Evolutionary conservation across 1,140 invertebrate species (phyloP).

Genomic region (Bacillus rossius): DNA sequence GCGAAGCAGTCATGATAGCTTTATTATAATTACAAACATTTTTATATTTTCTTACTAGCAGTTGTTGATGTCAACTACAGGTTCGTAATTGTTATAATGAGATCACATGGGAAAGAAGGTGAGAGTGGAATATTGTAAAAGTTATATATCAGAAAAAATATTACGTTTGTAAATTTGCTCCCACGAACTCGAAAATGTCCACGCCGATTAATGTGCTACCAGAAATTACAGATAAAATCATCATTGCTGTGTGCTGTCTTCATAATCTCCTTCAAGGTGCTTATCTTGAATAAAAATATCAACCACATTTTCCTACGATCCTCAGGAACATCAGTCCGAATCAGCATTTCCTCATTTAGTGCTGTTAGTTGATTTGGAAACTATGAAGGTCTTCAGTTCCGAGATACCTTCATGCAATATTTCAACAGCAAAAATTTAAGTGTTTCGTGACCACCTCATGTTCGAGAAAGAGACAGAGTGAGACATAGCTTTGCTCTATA

Average conservation of each 20-base stretch:
- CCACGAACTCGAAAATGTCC: slow-evolving; percentile 18
- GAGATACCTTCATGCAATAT: slow-evolving; percentile 8
- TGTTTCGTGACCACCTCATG: neutral
- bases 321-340: no score
- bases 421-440: neutral
- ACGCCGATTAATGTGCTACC: no score
- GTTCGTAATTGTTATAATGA: slow-evolving; percentile 37
- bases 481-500: no score
- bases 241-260: no score
- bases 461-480: no score
- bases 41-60: slow-evolving; percentile 34
- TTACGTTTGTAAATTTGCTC: no score
- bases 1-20: slow-evolving; percentile 29
- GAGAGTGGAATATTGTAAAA: slow-evolving; percentile 30
- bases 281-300: no score
- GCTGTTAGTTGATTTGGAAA: slow-evolving; percentile 8
- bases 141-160: no score
- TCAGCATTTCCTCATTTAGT: no score
- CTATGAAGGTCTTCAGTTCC: neutral
- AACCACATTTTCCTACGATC: no score
- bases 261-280: no score
- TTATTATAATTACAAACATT: slow-evolving; percentile 38
- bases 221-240: no score
- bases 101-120: slow-evolving; percentile 30
- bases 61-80: slow-evolving; percentile 39